A percentile compares a stretch with the other conserved stretches of the same genome.
phyloP scores from a whole-genome alignment of 2,797 vertebrate genomes.

The Fistularia commersonii region DNA sequence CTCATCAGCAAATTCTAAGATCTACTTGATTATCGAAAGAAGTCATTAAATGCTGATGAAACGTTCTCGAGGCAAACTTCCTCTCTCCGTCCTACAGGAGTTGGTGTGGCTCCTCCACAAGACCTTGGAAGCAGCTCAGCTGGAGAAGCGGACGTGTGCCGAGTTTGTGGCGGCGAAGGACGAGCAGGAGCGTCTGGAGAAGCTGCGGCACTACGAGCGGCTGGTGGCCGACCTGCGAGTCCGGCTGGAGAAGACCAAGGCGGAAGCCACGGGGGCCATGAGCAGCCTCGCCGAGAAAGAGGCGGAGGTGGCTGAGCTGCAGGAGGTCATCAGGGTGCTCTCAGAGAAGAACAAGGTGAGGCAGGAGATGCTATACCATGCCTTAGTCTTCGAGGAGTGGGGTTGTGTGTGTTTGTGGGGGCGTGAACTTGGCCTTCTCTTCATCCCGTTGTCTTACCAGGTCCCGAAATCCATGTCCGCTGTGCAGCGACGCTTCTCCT shows the following conservation, averaged over 20 bases:
- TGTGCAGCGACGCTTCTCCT: slow-evolving; percentile 9
- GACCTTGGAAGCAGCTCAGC: slow-evolving; percentile 87
- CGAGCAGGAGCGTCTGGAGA: slow-evolving; percentile 86
- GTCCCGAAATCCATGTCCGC: slow-evolving; percentile 58
- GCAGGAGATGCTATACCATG: slow-evolving; percentile 74
- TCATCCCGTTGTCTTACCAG: slow-evolving; percentile 85
- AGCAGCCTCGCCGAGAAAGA: slow-evolving; percentile 33
- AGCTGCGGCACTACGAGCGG: slow-evolving; percentile 86
- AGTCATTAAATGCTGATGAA: not conserved
- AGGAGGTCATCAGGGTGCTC: slow-evolving; percentile 73
- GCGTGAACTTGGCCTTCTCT: slow-evolving; percentile 74
- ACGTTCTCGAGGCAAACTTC: not conserved
- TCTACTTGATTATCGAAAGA: too few species aligned
- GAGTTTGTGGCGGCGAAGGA: slow-evolving; percentile 76
- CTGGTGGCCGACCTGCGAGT: slow-evolving; percentile 73
- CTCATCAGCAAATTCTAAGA: too few species aligned
- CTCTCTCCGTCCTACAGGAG: slow-evolving; percentile 70
- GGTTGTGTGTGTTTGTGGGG: too few species aligned
- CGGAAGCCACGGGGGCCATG: slow-evolving; percentile 43
- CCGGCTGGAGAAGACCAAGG: slow-evolving; percentile 68
- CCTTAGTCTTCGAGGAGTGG: too few species aligned
- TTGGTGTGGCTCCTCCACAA: slow-evolving; percentile 89
- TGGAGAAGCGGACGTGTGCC: slow-evolving; percentile 84
- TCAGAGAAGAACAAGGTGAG: slow-evolving; percentile 86
- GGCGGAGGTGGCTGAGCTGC: slow-evolving; percentile 26